Conservation (phyloP, 2,797 vertebrate genomes). For the Heliangelus exortis region DNA sequence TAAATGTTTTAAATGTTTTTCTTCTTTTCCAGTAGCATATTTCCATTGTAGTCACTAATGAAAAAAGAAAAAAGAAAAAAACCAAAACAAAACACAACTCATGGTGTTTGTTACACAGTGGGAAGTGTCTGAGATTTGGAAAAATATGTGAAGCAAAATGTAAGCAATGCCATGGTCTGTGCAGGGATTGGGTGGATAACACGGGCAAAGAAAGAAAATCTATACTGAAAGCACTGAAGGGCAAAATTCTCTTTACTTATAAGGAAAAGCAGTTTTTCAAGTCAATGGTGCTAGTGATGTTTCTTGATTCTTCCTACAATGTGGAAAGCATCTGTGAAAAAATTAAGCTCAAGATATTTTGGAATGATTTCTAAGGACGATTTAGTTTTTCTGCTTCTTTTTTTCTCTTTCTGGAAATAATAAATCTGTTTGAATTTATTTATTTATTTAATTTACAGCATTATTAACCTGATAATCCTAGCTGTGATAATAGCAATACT, state of each 20-base stretch:
- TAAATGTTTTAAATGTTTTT: constrained; percentile 21
- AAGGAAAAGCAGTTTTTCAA: not conserved
- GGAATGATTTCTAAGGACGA: not conserved
- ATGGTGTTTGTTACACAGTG: not conserved
- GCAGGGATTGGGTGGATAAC: not conserved
- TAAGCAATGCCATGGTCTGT: not conserved
- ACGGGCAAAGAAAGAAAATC: not conserved
- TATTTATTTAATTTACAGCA: not conserved
- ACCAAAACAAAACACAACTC: no score
- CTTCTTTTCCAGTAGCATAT: not conserved
- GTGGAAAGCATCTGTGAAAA: not conserved
- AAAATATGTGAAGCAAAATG: not conserved
- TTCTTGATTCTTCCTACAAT: not conserved
- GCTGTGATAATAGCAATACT: not conserved
- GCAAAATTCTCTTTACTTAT: not conserved
- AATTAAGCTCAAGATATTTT: not conserved
- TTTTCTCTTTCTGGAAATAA: not conserved
- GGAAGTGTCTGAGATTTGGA: not conserved
- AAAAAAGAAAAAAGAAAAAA: not conserved
- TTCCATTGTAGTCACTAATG: not conserved
- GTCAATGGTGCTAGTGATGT: not conserved
- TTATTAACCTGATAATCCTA: not conserved
- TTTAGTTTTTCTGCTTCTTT: not conserved
- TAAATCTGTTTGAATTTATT: not conserved
- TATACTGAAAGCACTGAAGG: not conserved